phyloP scores from a whole-genome alignment of 2,113 vertebrate species.

The Saccopteryx leptura region DNA sequence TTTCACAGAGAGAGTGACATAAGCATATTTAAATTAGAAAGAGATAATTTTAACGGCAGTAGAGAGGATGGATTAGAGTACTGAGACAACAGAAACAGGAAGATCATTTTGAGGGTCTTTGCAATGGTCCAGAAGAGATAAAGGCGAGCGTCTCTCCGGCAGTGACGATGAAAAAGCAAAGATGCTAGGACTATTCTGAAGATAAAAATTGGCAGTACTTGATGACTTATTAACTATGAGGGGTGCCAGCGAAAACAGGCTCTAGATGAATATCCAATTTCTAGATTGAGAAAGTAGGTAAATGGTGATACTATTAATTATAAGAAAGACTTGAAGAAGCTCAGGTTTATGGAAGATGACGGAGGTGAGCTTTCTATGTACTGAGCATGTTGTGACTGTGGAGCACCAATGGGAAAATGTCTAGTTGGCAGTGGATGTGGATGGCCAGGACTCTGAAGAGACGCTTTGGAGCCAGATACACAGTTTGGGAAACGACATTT shows the following conservation, averaged over 20 bases:
- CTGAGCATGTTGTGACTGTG: neutral
- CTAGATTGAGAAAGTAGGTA: neutral
- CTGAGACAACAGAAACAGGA: neutral
- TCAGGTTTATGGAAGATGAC: neutral
- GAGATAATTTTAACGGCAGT: neutral
- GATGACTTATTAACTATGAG: neutral
- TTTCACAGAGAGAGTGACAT: neutral
- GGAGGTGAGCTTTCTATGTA: neutral
- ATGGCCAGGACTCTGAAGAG: neutral
- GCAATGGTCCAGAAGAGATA: neutral
- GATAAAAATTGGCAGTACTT: slow-evolving; percentile 32
- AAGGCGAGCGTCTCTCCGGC: neutral
- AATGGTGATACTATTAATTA: neutral
- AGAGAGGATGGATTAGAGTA: neutral
- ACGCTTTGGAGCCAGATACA: neutral
- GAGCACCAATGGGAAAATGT: neutral
- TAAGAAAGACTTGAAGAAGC: slow-evolving; percentile 19
- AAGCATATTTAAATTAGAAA: slow-evolving; percentile 40
- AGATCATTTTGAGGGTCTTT: neutral
- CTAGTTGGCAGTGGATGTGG: neutral
- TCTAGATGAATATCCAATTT: neutral
- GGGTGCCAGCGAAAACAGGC: neutral
- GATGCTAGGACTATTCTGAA: slow-evolving; percentile 37
- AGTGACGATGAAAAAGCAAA: neutral
- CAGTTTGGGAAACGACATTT: neutral